These are phyloP conservation scores for Lathronympha strigana DNA, from an alignment of 2,888 invertebrate genomes.

Conservation along the genomic window DNA sequence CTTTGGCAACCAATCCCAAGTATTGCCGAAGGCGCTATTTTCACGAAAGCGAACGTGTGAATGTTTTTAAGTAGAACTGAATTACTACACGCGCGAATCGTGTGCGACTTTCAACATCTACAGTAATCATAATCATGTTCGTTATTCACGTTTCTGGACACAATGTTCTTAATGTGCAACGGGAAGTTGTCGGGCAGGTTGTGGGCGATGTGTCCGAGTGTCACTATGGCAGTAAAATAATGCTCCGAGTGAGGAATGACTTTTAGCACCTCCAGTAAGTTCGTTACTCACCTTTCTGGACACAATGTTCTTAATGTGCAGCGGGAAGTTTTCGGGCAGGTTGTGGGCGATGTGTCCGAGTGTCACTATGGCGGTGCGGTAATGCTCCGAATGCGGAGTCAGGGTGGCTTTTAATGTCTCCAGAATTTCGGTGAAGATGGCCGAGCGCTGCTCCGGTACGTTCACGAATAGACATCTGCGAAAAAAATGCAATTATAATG, in stretches of 20 bases:
- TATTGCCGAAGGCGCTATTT: too few species aligned
- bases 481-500: not conserved
- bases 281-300: conserved; percentile 89
- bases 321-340: conserved; percentile 94
- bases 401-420: conserved; percentile 91
- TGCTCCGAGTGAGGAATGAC: conserved; percentile 90
- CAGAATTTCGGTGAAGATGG: conserved; percentile 92
- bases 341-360: conserved; percentile 97
- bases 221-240: conserved; percentile 97
- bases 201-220: conserved; percentile 97
- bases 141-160: conserved; percentile 90
- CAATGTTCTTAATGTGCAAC: conserved; percentile 95
- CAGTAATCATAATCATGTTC: too few species aligned
- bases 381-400: conserved; percentile 89
- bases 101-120: too few species aligned
- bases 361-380: conserved; percentile 96
- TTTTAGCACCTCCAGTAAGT: conserved; percentile 91
- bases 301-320: conserved; percentile 96
- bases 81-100: too few species aligned
- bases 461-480: conserved; percentile 93
- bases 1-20: too few species aligned
- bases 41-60: too few species aligned
- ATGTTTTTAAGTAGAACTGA: too few species aligned
- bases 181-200: conserved; percentile 96
- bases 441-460: conserved; percentile 87